These are phyloP conservation scores for Ylistrum balloti DNA, from an alignment of 1,140 invertebrate genomes.

Conservation along the genomic window DNA sequence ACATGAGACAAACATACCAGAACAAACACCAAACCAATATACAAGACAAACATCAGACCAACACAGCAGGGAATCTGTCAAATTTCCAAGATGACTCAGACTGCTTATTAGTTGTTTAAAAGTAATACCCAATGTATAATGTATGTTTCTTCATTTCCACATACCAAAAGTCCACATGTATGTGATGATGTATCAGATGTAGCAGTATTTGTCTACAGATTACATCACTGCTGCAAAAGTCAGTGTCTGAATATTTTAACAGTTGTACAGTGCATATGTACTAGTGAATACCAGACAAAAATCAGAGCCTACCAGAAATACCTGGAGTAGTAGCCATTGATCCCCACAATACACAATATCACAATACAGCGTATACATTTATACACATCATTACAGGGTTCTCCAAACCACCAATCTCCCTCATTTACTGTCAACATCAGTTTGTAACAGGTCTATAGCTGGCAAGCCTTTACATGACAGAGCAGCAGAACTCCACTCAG, in stretches of 20 bases:
- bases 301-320: background rate
- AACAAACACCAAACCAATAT: too few relatives aligned
- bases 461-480: background rate
- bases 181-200: background rate
- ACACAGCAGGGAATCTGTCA: too few relatives aligned
- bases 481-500: background rate
- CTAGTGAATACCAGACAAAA: background rate
- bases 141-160: background rate
- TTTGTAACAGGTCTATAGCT: background rate
- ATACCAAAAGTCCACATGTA: background rate
- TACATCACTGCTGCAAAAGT: background rate
- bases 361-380: background rate
- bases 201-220: background rate
- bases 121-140: background rate
- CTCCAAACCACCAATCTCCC: background rate
- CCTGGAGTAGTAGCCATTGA: background rate
- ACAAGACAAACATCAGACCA: too few relatives aligned
- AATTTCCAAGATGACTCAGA: too few relatives aligned
- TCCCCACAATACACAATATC: background rate
- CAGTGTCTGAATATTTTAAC: background rate
- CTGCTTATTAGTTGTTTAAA: too few relatives aligned
- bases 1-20: too few relatives aligned
- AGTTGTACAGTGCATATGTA: background rate
- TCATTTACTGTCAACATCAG: background rate
- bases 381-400: constrained; percentile 26